A percentile compares a stretch with the other conserved stretches of the same genome.
phyloP scores from a whole-genome alignment of 2,888 invertebrate genomes.

The Phania funesta region DNA sequence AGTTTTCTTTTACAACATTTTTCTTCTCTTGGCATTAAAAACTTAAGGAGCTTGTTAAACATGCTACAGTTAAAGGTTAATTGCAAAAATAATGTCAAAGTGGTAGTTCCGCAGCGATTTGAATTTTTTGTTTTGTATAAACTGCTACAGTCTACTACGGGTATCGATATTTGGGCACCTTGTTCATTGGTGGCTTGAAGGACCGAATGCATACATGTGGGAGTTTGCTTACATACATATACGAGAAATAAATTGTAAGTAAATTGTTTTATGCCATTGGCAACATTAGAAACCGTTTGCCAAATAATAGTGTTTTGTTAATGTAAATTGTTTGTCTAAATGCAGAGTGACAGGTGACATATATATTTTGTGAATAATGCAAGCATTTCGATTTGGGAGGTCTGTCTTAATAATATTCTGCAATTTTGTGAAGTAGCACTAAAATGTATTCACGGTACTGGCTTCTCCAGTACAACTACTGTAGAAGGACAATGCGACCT shows the following conservation, averaged over 20 bases:
- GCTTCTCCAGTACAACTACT: too few relatives aligned
- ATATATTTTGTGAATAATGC: too few relatives aligned
- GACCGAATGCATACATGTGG: slow-evolving; percentile 8
- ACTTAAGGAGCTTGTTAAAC: slow-evolving; percentile 60
- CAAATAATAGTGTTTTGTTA: background rate
- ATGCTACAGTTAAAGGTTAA: slow-evolving; percentile 67
- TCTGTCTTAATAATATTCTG: background rate
- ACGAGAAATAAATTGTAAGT: slow-evolving; percentile 11
- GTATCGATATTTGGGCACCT: background rate
- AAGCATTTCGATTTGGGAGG: slow-evolving; percentile 6
- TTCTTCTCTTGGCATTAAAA: slow-evolving; percentile 28
- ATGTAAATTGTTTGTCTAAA: background rate
- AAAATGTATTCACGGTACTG: too few relatives aligned
- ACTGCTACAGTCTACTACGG: background rate
- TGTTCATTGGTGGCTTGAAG: background rate
- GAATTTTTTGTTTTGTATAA: background rate
- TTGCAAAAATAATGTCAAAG: slow-evolving; percentile 59
- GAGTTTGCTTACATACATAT: slow-evolving; percentile 12
- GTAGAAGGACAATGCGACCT: too few relatives aligned
- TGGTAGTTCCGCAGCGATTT: slow-evolving; percentile 31
- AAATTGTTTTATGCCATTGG: background rate
- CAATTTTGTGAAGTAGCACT: too few relatives aligned
- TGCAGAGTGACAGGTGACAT: background rate
- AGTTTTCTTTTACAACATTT: background rate
- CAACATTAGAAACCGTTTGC: slow-evolving; percentile 6